Evolutionary conservation across 1,140 invertebrate species (phyloP).

Genomic region (Caenorhabditis briggsae): DNA sequence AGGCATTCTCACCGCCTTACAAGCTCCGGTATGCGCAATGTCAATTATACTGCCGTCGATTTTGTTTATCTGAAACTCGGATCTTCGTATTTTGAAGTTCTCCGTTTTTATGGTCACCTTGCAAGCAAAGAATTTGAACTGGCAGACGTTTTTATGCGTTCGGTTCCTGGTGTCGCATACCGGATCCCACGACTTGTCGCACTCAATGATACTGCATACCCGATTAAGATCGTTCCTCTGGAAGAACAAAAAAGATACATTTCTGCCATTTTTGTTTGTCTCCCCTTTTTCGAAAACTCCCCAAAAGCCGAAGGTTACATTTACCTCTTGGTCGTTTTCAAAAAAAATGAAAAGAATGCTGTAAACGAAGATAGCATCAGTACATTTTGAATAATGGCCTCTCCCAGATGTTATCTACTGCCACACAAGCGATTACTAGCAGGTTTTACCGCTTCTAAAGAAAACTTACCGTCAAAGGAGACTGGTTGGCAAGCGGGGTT

Average conservation of each 20-base stretch:
- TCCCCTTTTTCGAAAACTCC: background rate
- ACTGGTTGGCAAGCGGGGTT: background rate
- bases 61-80: background rate
- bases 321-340: constrained; percentile 17
- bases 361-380: constrained; percentile 48
- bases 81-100: background rate
- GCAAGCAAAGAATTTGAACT: constrained; percentile 63
- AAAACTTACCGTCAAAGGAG: constrained; percentile 36
- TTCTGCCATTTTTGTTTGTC: background rate
- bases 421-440: constrained; percentile 11
- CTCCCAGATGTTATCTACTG: constrained; percentile 20
- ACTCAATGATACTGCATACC: constrained; percentile 44
- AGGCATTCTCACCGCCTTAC: background rate
- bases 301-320: constrained; percentile 7
- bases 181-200: constrained; percentile 61
- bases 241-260: constrained; percentile 10
- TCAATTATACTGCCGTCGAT: constrained; percentile 49
- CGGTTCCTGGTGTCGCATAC: constrained; percentile 60
- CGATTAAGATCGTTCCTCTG: constrained; percentile 31
- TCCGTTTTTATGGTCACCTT: constrained; percentile 7
- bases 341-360: constrained; percentile 30
- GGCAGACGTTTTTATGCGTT: constrained; percentile 62
- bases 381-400: constrained; percentile 48
- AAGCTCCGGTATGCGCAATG: constrained; percentile 62
- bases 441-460: constrained; percentile 24